phyloP scores from a whole-genome alignment of 2,113 vertebrate genomes.

The Herpailurus yagouaroundi region DNA sequence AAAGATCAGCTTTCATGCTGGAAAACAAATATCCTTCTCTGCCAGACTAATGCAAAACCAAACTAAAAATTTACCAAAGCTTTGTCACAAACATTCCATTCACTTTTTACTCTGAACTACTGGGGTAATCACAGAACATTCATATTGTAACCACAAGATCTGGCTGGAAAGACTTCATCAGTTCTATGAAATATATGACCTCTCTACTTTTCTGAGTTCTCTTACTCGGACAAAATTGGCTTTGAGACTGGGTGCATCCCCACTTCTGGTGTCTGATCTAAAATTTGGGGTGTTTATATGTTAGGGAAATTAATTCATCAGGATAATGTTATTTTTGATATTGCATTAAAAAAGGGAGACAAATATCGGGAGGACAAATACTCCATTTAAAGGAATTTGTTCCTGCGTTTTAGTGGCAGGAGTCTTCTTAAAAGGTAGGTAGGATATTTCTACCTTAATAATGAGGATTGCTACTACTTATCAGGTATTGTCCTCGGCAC shows the following conservation, averaged over 20 bases:
- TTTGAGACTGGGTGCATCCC: not conserved
- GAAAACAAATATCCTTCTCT: constrained; percentile 26
- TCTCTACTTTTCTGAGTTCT: not conserved
- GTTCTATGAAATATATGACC: not conserved
- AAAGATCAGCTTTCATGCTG: constrained; percentile 23
- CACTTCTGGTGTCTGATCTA: not conserved
- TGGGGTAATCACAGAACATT: not conserved
- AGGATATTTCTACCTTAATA: not conserved
- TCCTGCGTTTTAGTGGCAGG: constrained; percentile 8
- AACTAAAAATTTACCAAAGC: not conserved
- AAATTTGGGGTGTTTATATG: not conserved
- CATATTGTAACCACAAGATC: not conserved
- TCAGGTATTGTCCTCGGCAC: not conserved
- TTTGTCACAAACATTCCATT: not conserved
- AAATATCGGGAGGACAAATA: not conserved
- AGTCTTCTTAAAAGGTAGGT: not conserved
- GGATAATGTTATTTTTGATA: constrained; percentile 20
- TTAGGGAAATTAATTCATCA: constrained; percentile 16
- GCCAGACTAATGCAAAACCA: not conserved
- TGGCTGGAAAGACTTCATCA: not conserved
- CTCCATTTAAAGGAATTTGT: not conserved
- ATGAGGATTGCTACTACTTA: not conserved
- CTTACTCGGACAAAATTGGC: not conserved
- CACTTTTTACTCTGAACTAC: not conserved
- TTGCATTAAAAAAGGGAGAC: not conserved